Base-by-base conservation (phyloP, 2,113 vertebrate genomes). In the Anseranas semipalmata region DNA sequence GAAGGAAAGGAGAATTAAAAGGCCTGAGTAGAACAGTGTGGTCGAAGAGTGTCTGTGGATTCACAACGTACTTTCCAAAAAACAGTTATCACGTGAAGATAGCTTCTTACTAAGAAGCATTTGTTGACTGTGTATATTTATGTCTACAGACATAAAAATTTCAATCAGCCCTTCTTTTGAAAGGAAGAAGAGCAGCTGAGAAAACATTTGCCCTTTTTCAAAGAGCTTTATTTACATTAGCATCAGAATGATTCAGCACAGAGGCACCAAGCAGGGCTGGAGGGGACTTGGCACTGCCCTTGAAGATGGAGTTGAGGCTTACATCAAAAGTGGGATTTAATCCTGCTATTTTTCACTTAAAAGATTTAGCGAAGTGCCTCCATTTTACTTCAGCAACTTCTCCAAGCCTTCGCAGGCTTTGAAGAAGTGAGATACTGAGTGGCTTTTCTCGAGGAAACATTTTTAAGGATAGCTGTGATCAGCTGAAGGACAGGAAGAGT, bases 201-300 rank as follows among this genome's bases (percentile, higher is more conserved):
- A 75, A 97, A 95, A 95, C 93, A 94, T 92, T 94, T 92, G 65
- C 52, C 85, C 79, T 85, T 71, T 86, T 86, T 86, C 90, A 75
- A 90, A 95, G 82, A 73, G 71, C 83, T 86, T 84, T 96, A 88
- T 96, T 95, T 95, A 95, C 50, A 21, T 78, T 72, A 32, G 45
- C 88, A 85, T 79, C 63, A 27, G 72, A 85, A 68, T 81, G 95
- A 91, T 92, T 93, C 92, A 89, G 43, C 81, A 58, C 16, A 25
- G 66, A 92, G 93, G 94, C 95, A 95, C 94, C 89, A 86, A 67
- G 53, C 28, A 6, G 84, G 45, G 52, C 87, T 70, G 65, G 74
- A 96, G 75, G 77, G 88, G 78, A 5, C 0, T 10, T 74, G 59
- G 68, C 50, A 5, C 55, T 90, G 72, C 63, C 90, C 82, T 85